These are phyloP conservation scores for Galemys pyrenaicus DNA, from an alignment of 2,113 vertebrate species.

Conservation along the genomic window DNA sequence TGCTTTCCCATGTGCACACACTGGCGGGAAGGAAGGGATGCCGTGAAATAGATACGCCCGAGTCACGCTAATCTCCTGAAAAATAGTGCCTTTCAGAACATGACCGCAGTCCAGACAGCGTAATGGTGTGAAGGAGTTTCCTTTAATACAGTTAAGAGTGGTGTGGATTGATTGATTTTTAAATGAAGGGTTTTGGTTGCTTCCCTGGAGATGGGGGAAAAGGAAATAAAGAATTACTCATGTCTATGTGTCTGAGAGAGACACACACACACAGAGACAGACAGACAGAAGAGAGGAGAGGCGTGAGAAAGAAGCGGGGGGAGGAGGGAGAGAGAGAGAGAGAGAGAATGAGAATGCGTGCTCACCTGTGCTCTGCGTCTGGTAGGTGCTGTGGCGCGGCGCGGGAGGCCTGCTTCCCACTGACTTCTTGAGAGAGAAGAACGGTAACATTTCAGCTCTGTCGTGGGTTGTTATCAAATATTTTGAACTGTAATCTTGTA, in stretches of 20 bases:
- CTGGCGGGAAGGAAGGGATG: neutral
- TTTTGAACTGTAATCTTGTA: constrained; percentile 87
- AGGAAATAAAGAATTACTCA: neutral
- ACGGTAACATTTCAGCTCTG: constrained; percentile 74
- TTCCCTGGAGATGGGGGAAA: neutral
- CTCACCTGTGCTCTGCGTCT: constrained; percentile 43
- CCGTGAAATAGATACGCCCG: neutral
- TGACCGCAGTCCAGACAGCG: neutral
- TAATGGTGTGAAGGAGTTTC: neutral
- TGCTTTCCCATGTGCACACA: neutral
- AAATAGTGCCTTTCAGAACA: constrained; percentile 50
- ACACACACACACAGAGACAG: no score
- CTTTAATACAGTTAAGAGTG: neutral
- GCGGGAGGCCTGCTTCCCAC: constrained; percentile 71
- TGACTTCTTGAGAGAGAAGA: constrained; percentile 80
- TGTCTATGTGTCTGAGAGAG: neutral
- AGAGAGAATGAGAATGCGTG: neutral
- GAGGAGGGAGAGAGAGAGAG: no score
- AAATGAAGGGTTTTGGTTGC: constrained; percentile 1
- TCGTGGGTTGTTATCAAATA: constrained; percentile 86
- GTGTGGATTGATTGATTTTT: constrained; percentile 3
- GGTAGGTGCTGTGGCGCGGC: constrained; percentile 37
- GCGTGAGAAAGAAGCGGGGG: no score
- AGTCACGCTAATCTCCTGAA: constrained; percentile 53
- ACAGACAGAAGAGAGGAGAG: no score